Evolutionary conservation across 2,888 invertebrate genomes (phyloP).

Genomic region (Drosophila mulleri): DNA sequence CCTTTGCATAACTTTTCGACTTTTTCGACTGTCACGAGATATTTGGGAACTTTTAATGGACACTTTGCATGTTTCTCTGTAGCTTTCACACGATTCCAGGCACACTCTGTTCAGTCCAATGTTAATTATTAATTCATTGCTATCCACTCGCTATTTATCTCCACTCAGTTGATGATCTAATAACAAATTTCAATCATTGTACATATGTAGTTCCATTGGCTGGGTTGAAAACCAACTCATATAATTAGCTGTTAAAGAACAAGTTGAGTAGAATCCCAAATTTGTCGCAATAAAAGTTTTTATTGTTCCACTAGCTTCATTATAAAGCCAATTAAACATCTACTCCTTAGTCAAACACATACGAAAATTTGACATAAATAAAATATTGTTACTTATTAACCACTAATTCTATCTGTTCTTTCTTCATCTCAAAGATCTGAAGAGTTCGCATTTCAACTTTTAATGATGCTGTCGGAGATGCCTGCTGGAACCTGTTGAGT

Average conservation of each 20-base stretch:
- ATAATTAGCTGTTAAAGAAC: conserved; percentile 4
- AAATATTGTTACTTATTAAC: not conserved
- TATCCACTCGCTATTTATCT: not conserved
- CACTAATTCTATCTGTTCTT: not conserved
- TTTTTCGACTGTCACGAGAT: conserved; percentile 6
- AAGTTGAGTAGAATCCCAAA: not conserved
- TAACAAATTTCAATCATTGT: not conserved
- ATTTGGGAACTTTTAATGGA: conserved; percentile 41
- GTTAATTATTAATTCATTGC: conserved; percentile 24
- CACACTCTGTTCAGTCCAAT: not conserved
- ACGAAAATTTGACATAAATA: not conserved
- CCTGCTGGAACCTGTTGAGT: not conserved
- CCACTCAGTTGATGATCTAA: conserved; percentile 5
- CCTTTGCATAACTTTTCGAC: conserved; percentile 23
- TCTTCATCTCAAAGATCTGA: not conserved
- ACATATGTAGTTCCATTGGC: conserved; percentile 1
- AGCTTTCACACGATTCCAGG: not conserved
- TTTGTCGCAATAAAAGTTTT: not conserved
- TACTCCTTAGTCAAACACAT: not conserved
- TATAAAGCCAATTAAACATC: not conserved
- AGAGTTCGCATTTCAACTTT: not conserved
- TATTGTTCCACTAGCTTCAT: not conserved
- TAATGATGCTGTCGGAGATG: not conserved
- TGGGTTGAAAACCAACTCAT: not conserved
- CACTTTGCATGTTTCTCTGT: conserved; percentile 50